Evolutionary conservation across 2,113 vertebrate genomes (phyloP).

Genomic region (Lagopus leucura): DNA sequence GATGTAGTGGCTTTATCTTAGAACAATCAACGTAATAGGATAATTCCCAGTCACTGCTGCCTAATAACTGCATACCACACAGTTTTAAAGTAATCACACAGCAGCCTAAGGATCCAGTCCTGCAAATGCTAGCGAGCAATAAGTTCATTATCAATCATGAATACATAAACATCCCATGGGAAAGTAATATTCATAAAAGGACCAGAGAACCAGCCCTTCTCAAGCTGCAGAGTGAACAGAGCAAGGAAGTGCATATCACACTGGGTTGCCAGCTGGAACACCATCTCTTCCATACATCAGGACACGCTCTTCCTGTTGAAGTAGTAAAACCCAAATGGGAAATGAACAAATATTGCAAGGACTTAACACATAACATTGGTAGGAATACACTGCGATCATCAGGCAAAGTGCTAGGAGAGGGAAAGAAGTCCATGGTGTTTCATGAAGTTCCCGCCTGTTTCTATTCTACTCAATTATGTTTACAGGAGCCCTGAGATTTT

Average conservation of each 20-base stretch:
- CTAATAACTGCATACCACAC: background rate
- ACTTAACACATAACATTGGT: background rate
- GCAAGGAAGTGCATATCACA: background rate
- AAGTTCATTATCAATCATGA: background rate
- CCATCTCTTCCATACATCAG: background rate
- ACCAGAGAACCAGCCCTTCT: background rate
- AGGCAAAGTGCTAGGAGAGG: background rate
- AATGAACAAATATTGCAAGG: background rate
- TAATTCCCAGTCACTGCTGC: background rate
- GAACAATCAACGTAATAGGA: background rate
- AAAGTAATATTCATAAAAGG: background rate
- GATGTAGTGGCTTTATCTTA: background rate
- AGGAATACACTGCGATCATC: background rate
- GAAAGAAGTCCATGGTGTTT: background rate
- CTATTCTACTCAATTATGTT: background rate
- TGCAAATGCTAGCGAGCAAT: background rate
- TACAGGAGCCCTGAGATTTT: background rate
- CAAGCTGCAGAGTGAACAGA: background rate
- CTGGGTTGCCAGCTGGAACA: background rate
- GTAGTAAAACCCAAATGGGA: background rate
- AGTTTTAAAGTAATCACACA: constrained; percentile 2
- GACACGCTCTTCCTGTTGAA: background rate
- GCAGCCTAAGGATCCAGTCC: background rate
- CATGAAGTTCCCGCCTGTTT: background rate
- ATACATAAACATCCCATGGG: rapidly evolving